phyloP scores from a whole-genome alignment of 1,140 invertebrate genomes.

The Cydia pomonella region DNA sequence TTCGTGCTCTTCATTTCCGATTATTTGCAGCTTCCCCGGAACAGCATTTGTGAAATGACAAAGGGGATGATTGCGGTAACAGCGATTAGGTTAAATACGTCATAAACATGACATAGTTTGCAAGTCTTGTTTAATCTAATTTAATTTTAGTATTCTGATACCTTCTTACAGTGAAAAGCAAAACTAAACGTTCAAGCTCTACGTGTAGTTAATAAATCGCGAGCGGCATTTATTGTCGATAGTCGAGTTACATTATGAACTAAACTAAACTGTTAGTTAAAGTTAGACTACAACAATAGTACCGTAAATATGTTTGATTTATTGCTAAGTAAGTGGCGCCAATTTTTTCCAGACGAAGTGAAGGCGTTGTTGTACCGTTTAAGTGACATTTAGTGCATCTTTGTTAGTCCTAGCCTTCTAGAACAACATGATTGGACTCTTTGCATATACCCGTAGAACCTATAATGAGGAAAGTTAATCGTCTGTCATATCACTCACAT shows the following conservation, averaged over 20 bases:
- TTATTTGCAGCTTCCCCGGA: conserved; percentile 11
- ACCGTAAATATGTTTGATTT: neutral
- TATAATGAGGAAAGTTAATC: conserved; percentile 22
- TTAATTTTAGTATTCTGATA: neutral
- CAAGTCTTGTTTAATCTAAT: neutral
- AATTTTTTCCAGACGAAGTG: neutral
- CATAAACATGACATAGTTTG: neutral
- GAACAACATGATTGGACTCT: neutral
- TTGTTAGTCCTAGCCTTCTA: neutral
- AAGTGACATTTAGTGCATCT: conserved; percentile 1
- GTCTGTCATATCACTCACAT: conserved; percentile 25
- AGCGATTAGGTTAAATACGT: neutral
- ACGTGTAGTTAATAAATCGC: conserved; percentile 16
- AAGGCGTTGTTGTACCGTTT: conserved; percentile 1
- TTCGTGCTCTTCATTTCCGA: conserved; percentile 24
- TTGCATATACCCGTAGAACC: neutral
- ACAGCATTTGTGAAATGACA: neutral
- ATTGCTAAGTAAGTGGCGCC: conserved; percentile 14
- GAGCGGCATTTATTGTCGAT: conserved; percentile 6
- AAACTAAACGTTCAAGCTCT: conserved; percentile 9
- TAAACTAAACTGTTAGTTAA: conserved; percentile 5
- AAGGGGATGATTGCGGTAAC: neutral
- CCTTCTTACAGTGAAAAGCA: neutral
- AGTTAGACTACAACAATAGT: conserved; percentile 16
- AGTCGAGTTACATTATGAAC: conserved; percentile 1